A percentile compares a stretch with the other conserved stretches of the same genome.
Evolutionary conservation across 2,113 vertebrate species (phyloP).

Genomic region (Gallinago jamesoni): DNA sequence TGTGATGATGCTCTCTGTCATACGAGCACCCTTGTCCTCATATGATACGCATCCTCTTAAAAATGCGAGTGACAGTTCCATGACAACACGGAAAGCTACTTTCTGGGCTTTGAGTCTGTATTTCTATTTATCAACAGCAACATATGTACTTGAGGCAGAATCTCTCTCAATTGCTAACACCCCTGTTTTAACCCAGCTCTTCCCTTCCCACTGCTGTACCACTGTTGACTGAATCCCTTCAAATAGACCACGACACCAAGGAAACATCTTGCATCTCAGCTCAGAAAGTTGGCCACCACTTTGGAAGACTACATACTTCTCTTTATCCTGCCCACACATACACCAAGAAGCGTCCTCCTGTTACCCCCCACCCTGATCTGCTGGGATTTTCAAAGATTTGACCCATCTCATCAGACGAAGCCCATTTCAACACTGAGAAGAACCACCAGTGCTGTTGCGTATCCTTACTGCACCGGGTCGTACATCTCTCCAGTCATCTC

Average conservation of each 20-base stretch:
- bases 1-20: not conserved
- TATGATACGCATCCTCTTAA: not conserved
- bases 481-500: accelerated
- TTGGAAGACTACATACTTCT: not conserved
- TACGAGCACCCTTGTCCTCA: not conserved
- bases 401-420: not conserved
- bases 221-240: not conserved
- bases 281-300: not conserved
- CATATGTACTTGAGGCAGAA: not conserved
- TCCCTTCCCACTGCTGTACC: not conserved
- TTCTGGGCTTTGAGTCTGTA: not conserved
- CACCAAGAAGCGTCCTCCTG: not conserved
- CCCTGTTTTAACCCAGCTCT: not conserved
- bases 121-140: not conserved
- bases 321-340: not conserved
- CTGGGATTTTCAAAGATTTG: not conserved
- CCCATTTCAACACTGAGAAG: not conserved
- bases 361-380: not conserved
- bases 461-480: not conserved
- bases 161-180: not conserved
- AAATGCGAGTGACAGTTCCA: not conserved
- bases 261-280: not conserved
- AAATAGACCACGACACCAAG: not conserved
- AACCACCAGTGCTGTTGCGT: not conserved
- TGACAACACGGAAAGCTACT: not conserved